These are phyloP conservation scores for Rhabdornis inornatus DNA, from an alignment of 2,113 vertebrate genomes.

Conservation along the genomic window DNA sequence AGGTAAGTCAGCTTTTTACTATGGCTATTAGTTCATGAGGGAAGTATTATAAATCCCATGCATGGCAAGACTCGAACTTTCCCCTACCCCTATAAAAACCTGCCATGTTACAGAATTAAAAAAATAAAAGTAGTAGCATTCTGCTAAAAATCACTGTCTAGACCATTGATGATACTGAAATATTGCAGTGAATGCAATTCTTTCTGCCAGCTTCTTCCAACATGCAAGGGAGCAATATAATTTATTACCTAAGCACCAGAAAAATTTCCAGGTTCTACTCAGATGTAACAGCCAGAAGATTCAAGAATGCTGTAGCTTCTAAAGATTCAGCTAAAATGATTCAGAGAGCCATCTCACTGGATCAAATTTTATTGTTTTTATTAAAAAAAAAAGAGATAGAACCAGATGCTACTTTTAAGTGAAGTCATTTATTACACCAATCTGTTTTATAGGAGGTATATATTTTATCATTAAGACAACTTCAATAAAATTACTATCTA, in stretches of 20 bases:
- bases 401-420: constrained; percentile 67
- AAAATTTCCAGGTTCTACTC: neutral
- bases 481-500: constrained; percentile 75
- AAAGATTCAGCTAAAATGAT: constrained; percentile 16
- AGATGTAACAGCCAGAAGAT: neutral
- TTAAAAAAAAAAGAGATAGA: constrained; percentile 75
- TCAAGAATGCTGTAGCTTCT: neutral
- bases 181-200: neutral
- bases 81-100: neutral
- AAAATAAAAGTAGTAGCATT: neutral
- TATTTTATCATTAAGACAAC: constrained; percentile 68
- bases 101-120: neutral
- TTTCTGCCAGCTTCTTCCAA: neutral
- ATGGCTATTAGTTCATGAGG: neutral
- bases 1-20: neutral
- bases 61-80: neutral
- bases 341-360: constrained; percentile 58
- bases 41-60: neutral
- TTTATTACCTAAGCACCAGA: neutral
- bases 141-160: neutral
- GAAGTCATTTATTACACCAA: constrained; percentile 73
- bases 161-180: neutral
- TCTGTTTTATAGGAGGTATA: constrained; percentile 69
- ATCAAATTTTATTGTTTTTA: constrained; percentile 69
- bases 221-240: neutral